Base-by-base conservation (phyloP, 2,888 invertebrate genomes). In the Cantharis rustica region DNA sequence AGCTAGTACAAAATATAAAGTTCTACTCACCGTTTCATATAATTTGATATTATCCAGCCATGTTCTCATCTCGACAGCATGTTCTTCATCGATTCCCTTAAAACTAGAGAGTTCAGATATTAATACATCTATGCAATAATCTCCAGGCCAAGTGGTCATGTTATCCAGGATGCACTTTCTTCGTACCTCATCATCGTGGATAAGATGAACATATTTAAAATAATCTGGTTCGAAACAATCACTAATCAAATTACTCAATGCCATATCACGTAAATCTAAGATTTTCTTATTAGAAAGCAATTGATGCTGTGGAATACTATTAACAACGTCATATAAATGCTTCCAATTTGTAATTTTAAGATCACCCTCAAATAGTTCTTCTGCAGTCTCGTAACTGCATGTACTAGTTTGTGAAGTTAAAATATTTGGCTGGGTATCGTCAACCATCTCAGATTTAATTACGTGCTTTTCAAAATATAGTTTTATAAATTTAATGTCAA, bases 1-100 rank as follows among this genome's bases (percentile, higher is more conserved):
- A 17, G 17, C 17, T 2, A 17, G 10, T 31, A 31, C 3, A 31
- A 31, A 13, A 31, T 3, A 31, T 2, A 66, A 66, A n/a, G 9
- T 10, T 9, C 13, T 27, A 82, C 83, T 81, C 88, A 92, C 92
- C 89, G 91, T 89, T 75, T 93, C 91, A 84, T 93, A 93, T 1
- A 93, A 87, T 68, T 91, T 90, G 81, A 94, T 92, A 83, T 91
- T 91, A n/a, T 90, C 86, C 78, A 92, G 89, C 89, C 92, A 92
- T 68, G 89, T 88, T 16, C 90, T 88, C 81, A 93, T 89, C 69
- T 88, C 84, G 1, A 79, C 73, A 16, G 86, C 83, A 23, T 87
- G 68, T 10, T 79, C 72, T 0, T 75, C 64, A 9, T 87, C 88
- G 86, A 85, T 89, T 83, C 81, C 88, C 74, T 83, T 89, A 85